Conservation (phyloP, 2,113 vertebrate genomes). For the Mohoua ochrocephala region DNA sequence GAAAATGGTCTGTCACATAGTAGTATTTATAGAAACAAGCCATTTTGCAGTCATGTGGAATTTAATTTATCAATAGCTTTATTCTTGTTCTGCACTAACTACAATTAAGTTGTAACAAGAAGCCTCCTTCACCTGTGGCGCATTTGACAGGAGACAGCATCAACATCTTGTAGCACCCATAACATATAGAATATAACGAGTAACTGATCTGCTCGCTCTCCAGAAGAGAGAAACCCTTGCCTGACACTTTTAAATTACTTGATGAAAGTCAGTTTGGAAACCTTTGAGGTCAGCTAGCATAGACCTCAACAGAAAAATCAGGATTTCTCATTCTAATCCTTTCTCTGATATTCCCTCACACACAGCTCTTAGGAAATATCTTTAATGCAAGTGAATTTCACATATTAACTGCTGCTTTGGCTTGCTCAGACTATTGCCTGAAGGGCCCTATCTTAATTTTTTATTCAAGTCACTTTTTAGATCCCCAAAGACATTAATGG, state of each 20-base stretch:
- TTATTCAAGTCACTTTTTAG: conserved; percentile 6
- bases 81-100: not conserved
- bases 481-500: not conserved
- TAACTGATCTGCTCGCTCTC: not conserved
- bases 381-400: not conserved
- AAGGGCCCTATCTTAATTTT: not conserved
- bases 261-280: not conserved
- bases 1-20: not conserved
- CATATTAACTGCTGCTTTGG: not conserved
- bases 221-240: not conserved
- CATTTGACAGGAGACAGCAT: not conserved
- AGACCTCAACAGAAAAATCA: not conserved
- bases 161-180: not conserved
- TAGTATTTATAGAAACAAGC: not conserved
- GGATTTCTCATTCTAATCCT: not conserved
- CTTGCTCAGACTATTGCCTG: not conserved
- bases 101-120: not conserved
- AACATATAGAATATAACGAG: accelerated
- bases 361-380: not conserved
- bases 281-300: not conserved
- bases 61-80: not conserved
- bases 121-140: not conserved
- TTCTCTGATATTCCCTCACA: not conserved
- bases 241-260: not conserved
- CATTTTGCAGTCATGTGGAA: not conserved